Evolutionary conservation across 2,113 vertebrate species (phyloP).

Genomic region (Pangasianodon hypophthalmus): DNA sequence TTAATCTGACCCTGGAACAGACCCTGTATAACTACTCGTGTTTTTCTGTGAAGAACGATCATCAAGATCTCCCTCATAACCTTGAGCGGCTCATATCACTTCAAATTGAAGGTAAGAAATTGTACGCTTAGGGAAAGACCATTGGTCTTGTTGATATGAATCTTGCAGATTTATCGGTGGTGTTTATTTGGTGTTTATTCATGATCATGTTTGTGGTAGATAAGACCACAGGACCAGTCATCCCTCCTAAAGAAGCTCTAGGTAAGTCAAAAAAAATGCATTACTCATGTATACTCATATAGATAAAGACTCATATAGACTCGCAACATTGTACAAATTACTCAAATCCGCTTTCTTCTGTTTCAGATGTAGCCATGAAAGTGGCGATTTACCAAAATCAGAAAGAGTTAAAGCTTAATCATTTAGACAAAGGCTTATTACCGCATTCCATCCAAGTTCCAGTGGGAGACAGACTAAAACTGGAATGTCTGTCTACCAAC

Average conservation of each 20-base stretch:
- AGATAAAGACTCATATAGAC: neutral
- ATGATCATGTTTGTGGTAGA: conserved; percentile 11
- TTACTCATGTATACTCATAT: no score
- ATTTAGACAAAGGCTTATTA: neutral
- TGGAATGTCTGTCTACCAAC: conserved; percentile 40
- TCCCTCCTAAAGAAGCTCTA: neutral
- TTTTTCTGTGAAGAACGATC: conserved; percentile 58
- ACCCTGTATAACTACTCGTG: conserved; percentile 64
- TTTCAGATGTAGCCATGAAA: conserved; percentile 46
- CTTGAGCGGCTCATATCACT: conserved; percentile 58
- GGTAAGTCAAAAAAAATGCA: conserved; percentile 25
- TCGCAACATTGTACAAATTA: neutral
- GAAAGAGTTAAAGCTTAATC: neutral
- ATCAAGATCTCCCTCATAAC: conserved; percentile 45
- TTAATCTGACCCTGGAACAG: conserved; percentile 56
- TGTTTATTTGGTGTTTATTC: neutral
- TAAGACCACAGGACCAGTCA: neutral
- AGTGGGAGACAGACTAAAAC: conserved; percentile 40
- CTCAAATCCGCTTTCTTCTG: neutral
- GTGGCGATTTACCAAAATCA: conserved; percentile 28
- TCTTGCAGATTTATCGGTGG: neutral
- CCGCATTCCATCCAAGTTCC: conserved; percentile 39
- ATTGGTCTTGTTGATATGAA: neutral
- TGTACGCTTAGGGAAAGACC: neutral
- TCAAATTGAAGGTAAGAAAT: conserved; percentile 58